Evolutionary conservation across 2,797 vertebrate species (phyloP).

Genomic region (Phalloptychus januarius): DNA sequence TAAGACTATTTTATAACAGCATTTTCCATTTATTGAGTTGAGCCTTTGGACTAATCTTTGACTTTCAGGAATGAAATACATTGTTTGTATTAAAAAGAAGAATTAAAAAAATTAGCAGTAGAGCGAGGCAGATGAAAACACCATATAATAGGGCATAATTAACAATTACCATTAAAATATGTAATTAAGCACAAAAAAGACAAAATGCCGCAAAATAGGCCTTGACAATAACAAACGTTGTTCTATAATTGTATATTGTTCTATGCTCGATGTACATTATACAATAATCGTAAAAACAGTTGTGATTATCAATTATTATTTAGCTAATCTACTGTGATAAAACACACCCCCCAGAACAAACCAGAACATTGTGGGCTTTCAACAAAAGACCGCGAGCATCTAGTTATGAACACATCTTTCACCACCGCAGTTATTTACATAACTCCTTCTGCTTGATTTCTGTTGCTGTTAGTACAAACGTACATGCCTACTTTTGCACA

Average conservation of each 20-base stretch:
- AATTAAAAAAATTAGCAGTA: background rate
- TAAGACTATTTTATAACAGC: background rate
- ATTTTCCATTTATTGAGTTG: background rate
- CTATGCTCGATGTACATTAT: slow-evolving; percentile 23
- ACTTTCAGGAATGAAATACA: background rate
- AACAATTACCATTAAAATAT: slow-evolving; percentile 2
- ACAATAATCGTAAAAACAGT: slow-evolving; percentile 55
- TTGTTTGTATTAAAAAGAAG: background rate
- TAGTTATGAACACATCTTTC: slow-evolving; percentile 18
- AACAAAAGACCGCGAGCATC: slow-evolving; percentile 10
- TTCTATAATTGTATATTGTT: slow-evolving; percentile 59
- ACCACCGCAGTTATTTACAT: slow-evolving; percentile 35
- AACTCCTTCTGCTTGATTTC: slow-evolving; percentile 24
- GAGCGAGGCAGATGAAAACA: background rate
- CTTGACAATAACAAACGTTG: slow-evolving; percentile 12
- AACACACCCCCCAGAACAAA: slow-evolving; percentile 53
- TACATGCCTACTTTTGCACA: background rate
- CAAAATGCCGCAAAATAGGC: slow-evolving; percentile 1
- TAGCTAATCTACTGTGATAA: slow-evolving; percentile 64
- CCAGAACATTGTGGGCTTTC: slow-evolving; percentile 39
- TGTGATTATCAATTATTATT: slow-evolving; percentile 71
- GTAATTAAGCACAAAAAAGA: background rate
- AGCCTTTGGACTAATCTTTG: background rate
- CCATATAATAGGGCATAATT: slow-evolving; percentile 1
- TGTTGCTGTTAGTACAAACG: slow-evolving; percentile 1